phyloP scores from a whole-genome alignment of 2,888 invertebrate species.

The Nomada hirtipes region DNA sequence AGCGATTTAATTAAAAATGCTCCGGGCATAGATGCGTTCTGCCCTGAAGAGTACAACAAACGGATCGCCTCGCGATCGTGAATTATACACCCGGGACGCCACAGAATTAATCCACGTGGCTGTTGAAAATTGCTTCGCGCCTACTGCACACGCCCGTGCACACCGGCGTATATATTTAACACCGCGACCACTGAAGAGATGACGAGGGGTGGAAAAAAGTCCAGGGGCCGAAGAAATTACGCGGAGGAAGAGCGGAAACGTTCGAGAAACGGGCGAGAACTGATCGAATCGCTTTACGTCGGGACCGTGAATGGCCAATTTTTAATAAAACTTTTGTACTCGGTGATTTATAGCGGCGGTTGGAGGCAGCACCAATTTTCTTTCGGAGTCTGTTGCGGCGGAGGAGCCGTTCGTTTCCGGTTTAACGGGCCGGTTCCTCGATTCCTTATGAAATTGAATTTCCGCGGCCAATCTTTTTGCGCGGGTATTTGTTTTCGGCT shows the following conservation, averaged over 20 bases:
- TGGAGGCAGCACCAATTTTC: background rate
- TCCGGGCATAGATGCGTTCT: too few species aligned
- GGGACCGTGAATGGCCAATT: constrained; percentile 5
- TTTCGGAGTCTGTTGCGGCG: background rate
- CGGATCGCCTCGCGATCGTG: constrained; percentile 26
- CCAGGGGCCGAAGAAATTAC: constrained; percentile 12
- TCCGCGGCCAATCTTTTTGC: background rate
- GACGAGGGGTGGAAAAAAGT: background rate
- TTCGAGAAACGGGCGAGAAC: constrained; percentile 18
- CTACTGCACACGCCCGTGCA: constrained; percentile 4
- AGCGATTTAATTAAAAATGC: constrained; percentile 29
- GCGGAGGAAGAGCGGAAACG: too few species aligned
- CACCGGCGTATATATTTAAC: background rate
- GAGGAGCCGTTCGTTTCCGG: constrained; percentile 30
- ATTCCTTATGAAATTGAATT: constrained; percentile 6
- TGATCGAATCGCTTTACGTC: constrained; percentile 37
- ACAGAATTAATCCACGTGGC: constrained; percentile 37
- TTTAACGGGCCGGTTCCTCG: constrained; percentile 16
- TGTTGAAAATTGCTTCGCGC: constrained; percentile 29
- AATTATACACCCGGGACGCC: constrained; percentile 20
- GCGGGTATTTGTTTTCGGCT: constrained; percentile 2
- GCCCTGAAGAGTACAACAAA: constrained; percentile 3
- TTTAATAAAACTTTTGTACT: constrained; percentile 40
- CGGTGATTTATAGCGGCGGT: constrained; percentile 32
- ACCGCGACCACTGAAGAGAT: too few species aligned